Evolutionary conservation across 2,797 vertebrate genomes (phyloP).

Genomic region (Ctenochaetus hawaiiensis): DNA sequence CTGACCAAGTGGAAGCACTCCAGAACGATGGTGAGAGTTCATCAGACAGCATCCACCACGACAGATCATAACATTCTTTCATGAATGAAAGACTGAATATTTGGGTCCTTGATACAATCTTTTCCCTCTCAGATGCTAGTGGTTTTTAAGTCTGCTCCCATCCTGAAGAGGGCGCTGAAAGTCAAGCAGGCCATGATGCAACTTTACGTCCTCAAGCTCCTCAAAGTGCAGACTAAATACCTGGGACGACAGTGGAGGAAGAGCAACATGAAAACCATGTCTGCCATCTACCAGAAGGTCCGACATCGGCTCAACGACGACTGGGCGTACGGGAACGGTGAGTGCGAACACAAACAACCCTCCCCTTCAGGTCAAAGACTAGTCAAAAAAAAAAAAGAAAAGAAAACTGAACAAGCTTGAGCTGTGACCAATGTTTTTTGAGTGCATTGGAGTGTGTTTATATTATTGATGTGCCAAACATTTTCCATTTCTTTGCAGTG

Average conservation of each 20-base stretch:
- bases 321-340: slow-evolving; percentile 98
- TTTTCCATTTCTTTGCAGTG: neutral
- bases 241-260: slow-evolving; percentile 98
- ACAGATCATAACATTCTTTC: rapidly evolving
- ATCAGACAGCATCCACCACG: neutral
- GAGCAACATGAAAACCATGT: slow-evolving; percentile 99
- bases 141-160: slow-evolving; percentile 97
- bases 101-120: rapidly evolving
- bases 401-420: neutral
- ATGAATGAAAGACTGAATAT: rapidly evolving
- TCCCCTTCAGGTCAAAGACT: neutral
- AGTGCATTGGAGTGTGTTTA: neutral
- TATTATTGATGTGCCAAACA: neutral
- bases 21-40: slow-evolving; percentile 92
- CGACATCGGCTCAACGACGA: slow-evolving; percentile 97
- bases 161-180: slow-evolving; percentile 96
- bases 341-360: slow-evolving; percentile 26
- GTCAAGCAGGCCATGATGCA: slow-evolving; percentile 99
- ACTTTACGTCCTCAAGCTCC: slow-evolving; percentile 94
- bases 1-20: slow-evolving; percentile 99
- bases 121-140: slow-evolving; percentile 91
- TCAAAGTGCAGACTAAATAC: slow-evolving; percentile 98
- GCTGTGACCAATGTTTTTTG: neutral
- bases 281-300: slow-evolving; percentile 98
- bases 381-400: neutral